Base-by-base conservation (phyloP, 2,797 vertebrate species). In the Linurgus olivaceus region DNA sequence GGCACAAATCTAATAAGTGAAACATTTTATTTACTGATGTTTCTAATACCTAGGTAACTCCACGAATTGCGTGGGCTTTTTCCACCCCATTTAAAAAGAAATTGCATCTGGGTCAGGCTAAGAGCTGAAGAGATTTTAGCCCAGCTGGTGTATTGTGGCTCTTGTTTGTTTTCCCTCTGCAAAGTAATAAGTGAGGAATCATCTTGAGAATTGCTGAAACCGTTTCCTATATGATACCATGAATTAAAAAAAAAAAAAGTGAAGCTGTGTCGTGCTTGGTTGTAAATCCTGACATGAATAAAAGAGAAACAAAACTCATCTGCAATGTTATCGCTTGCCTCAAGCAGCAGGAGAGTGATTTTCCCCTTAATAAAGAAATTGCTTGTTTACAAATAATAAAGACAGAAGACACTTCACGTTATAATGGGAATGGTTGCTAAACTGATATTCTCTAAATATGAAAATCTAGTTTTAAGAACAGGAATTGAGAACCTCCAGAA, bases 61-160 rank as follows among this genome's bases (percentile, higher is more conserved):
- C 24, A 85, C 17, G 15, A 67, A 57, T 35, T 54, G n/a, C 0
- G 1, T 73, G n/a, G 10, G 0, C 1, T 62, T 76, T 91, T 82
- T 31, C 71, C 16, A 76, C 63, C 21, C n/a, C 35, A 67, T 82
- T 94, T 71, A 51, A 86, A 82, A 92, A 63, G 50, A 76, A 90
- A 82, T 77, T 94, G 25, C n/a, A 58, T 79, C 55, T 87, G 28
- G 66, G 45, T 88, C 84, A 77, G 48, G 57, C 61, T 44, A 50
- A 88, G 96, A 82, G 11, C 80, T 84, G 88, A 76, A 57, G 71
- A 92, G 57, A 89, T 92, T 94, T 77, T 67, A 89, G 70, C 18
- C 65, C 66, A 88, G 42, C 50, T 93, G 67, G 21, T 78, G 9
- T 45, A 26, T 68, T 82, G 59, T 54, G 47, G 38, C 10, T 82